phyloP scores from a whole-genome alignment of 2,113 vertebrate species.

The Phoxinus phoxinus region DNA sequence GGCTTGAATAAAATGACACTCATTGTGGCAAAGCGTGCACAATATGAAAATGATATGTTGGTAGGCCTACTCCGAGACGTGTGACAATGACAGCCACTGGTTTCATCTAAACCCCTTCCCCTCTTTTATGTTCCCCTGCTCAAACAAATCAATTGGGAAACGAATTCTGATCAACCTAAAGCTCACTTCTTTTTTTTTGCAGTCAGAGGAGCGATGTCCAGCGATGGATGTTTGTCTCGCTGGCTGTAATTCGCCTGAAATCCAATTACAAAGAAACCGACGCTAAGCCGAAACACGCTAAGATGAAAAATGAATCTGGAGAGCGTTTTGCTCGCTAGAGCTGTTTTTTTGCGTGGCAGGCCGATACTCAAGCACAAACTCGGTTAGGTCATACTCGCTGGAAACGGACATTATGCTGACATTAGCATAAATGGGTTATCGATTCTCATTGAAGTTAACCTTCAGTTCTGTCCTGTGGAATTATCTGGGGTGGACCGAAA shows the following conservation, averaged over 20 bases:
- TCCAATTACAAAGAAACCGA: slow-evolving; percentile 46
- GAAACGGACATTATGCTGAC: slow-evolving; percentile 42
- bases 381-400: slow-evolving; percentile 18
- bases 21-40: neutral
- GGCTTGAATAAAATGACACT: slow-evolving; percentile 21
- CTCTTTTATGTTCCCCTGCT: neutral
- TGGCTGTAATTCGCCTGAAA: slow-evolving; percentile 36
- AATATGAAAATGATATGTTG: neutral
- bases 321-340: neutral
- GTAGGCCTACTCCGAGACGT: neutral
- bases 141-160: slow-evolving; percentile 49
- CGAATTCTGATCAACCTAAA: slow-evolving; percentile 43
- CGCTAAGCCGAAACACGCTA: slow-evolving; percentile 34
- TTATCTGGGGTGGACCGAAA: slow-evolving; percentile 8
- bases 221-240: slow-evolving; percentile 13
- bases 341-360: neutral
- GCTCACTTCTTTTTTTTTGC: neutral
- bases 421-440: slow-evolving; percentile 55
- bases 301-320: slow-evolving; percentile 22
- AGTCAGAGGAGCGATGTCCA: slow-evolving; percentile 25
- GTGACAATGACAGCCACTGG: neutral
- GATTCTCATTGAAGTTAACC: slow-evolving; percentile 49
- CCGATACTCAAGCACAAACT: slow-evolving; percentile 2
- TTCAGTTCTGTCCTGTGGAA: slow-evolving; percentile 43
- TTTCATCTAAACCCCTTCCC: slow-evolving; percentile 5